phyloP scores from a whole-genome alignment of 2,797 vertebrate genomes.

The Leptodactylus fallax region DNA sequence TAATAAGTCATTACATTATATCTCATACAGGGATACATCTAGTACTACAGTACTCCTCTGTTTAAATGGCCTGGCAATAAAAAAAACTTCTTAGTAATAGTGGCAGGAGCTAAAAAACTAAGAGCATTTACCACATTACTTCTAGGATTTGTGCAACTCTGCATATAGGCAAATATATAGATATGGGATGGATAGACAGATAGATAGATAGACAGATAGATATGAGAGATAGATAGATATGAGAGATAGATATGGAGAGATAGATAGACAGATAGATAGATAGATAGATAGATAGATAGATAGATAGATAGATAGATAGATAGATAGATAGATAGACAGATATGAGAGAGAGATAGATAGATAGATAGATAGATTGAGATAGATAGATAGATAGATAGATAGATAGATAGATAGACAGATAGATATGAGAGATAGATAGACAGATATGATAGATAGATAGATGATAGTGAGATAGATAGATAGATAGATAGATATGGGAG shows the following conservation, averaged over 20 bases:
- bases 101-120: too few species aligned
- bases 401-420: conserved; percentile 11
- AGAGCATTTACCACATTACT: too few species aligned
- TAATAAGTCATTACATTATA: not conserved
- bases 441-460: not conserved
- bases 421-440: not conserved
- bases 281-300: not conserved
- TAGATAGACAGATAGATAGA: not conserved
- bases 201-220: not conserved
- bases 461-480: not conserved
- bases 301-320: not conserved
- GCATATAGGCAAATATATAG: not conserved
- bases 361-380: conserved; percentile 3
- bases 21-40: not conserved
- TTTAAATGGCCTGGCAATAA: too few species aligned
- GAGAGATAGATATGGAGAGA: not conserved
- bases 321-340: not conserved
- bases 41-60: not conserved
- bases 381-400: conserved; percentile 16
- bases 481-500: not conserved
- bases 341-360: not conserved
- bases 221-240: not conserved
- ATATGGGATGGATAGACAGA: not conserved
- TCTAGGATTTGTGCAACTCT: too few species aligned
- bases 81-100: too few species aligned